Base-by-base conservation (phyloP, 2,888 invertebrate genomes). In the Drosophila kuntzei region DNA sequence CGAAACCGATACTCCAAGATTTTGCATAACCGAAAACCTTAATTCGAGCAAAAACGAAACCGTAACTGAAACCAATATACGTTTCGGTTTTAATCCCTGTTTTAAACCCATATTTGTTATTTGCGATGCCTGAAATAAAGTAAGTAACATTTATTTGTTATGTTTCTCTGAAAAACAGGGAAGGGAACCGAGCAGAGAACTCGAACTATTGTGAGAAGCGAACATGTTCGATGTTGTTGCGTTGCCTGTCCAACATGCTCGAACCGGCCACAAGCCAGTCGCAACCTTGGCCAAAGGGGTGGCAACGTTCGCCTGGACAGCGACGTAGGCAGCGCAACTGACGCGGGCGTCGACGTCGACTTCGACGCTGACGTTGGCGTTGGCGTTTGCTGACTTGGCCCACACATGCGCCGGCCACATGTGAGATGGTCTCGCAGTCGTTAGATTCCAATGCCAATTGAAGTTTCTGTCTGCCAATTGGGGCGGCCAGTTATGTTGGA, bases 381-480 rank as follows among this genome's bases (percentile, higher is more conserved):
- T 18, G 25, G 9, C 16, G 44, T 41, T 2, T 9, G 20, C 64
- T 59, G 16, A 32, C 41, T 12, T 49, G 57, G 62, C 70, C 59
- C 77, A 76, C 76, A 77, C 74, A 77, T 76, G 76, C 78, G 74
- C 76, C 57, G 46, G 64, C 41, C 41, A 69, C 59, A 63, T 73
- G 46, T 58, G 67, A 44, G 50, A 41, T 18, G 53, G 16, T 46
- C 22, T 14, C 49, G 18, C 51, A 53, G 64, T 58, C 39, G 67
- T 58, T 50, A 29, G 61, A 63, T 41, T 53, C 64, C 68, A 61
- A 77, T 74, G 67, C 50, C 64, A 80, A 82, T 85, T 82, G 83
- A 85, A 78, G 83, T 82, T 82, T 65, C 72, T 80, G 80, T 64
- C 79, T 60, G 71, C 68, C 74, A 71, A 80, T 76, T 86, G 79